phyloP scores from a whole-genome alignment of 37 sponge, comb jelly and placozoan genomes.

The Tethya wilhelma region DNA sequence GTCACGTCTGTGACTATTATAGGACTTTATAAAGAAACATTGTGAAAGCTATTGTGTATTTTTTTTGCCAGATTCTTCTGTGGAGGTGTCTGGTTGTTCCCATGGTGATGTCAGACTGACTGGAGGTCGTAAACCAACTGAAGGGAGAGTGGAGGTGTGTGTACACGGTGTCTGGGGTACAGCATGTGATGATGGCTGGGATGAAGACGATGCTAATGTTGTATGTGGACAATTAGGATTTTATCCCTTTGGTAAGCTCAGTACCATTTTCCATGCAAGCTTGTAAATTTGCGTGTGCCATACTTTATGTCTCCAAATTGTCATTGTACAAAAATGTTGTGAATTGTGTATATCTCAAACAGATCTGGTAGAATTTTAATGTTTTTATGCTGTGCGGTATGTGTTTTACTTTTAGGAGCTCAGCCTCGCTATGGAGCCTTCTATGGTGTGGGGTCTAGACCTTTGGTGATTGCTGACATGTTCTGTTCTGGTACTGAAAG shows the following conservation, averaged over 20 bases:
- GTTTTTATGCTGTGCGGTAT: background rate
- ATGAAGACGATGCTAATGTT: constrained; percentile 5
- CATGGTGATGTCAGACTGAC: background rate
- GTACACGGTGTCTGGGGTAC: background rate
- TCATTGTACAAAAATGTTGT: no score
- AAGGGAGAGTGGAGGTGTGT: constrained; percentile 1
- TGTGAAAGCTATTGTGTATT: background rate
- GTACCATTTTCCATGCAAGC: no score
- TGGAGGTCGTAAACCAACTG: background rate
- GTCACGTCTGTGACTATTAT: no score
- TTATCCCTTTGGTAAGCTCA: background rate
- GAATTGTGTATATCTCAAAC: no score
- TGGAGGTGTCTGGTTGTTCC: background rate
- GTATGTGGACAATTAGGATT: constrained; percentile 7
- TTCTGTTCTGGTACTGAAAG: background rate
- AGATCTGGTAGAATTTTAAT: no score
- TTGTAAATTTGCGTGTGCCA: no score
- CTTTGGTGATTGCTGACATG: background rate
- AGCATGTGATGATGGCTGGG: no score
- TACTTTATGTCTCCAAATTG: no score
- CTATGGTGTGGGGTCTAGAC: background rate
- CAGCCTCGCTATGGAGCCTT: background rate
- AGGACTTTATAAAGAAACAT: no score
- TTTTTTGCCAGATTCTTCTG: background rate
- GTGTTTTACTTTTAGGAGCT: background rate